Percentiles rank a stretch among this genome's conserved stretches.
phyloP scores from a whole-genome alignment of 2,888 invertebrate genomes.

The Drosophila barbarae region DNA sequence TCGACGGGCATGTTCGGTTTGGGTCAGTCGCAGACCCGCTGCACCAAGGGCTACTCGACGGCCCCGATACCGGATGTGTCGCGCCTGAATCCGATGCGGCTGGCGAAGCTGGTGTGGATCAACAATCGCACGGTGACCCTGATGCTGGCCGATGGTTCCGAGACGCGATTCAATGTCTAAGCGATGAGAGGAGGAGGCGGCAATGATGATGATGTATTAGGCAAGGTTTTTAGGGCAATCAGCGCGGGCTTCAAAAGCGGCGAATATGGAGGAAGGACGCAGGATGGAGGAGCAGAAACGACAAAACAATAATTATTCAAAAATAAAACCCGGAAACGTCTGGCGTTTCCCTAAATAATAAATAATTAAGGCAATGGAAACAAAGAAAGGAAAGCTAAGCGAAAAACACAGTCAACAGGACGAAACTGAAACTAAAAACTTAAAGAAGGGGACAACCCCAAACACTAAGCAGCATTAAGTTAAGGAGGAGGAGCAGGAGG shows the following conservation, averaged over 20 bases:
- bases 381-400: conserved; percentile 14
- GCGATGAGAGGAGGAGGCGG: too few relatives aligned
- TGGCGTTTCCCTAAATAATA: conserved; percentile 23
- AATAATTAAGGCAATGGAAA: conserved; percentile 22
- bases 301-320: conserved; percentile 45
- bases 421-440: conserved; percentile 8
- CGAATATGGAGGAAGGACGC: not conserved
- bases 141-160: conserved; percentile 97
- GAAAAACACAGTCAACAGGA: conserved; percentile 8
- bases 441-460: not conserved
- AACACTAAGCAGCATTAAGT: conserved; percentile 7
- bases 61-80: conserved; percentile 94
- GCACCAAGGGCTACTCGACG: conserved; percentile 96
- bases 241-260: conserved; percentile 62
- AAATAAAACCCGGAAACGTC: conserved; percentile 29
- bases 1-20: conserved; percentile 97
- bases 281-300: conserved; percentile 28
- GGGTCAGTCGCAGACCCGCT: conserved; percentile 97
- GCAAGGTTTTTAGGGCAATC: conserved; percentile 60
- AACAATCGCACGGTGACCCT: conserved; percentile 95
- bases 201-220: not conserved
- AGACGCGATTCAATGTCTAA: conserved; percentile 90
- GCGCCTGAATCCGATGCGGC: conserved; percentile 91
- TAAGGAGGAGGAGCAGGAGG: not conserved
- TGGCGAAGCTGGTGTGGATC: conserved; percentile 97